Conservation (phyloP, 2,888 invertebrate genomes). For the Synergus laeviventris region DNA sequence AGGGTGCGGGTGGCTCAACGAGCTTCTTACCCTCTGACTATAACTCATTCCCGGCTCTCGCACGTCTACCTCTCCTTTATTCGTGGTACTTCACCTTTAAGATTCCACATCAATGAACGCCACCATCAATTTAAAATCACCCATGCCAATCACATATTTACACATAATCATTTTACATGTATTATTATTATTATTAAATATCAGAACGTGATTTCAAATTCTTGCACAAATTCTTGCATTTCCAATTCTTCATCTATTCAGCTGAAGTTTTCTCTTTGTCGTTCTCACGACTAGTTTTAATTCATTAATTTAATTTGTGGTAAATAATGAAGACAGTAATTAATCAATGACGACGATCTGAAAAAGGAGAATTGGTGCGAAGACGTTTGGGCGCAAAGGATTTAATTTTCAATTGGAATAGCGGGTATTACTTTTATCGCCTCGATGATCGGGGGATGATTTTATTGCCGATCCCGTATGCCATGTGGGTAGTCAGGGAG, state of each 20-base stretch:
- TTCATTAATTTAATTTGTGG: no score
- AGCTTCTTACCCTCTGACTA: conserved; percentile 19
- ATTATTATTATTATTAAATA: background rate
- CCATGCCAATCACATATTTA: background rate
- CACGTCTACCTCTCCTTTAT: conserved; percentile 1
- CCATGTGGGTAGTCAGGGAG: conserved; percentile 65
- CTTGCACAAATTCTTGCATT: background rate
- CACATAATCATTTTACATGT: background rate
- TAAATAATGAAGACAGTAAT: background rate
- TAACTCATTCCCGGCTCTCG: conserved; percentile 15
- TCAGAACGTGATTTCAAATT: background rate
- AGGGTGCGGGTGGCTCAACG: conserved; percentile 10
- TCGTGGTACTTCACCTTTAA: conserved; percentile 30
- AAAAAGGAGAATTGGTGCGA: no score
- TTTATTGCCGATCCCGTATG: conserved; percentile 72
- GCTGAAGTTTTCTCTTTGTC: no score
- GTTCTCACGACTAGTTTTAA: no score
- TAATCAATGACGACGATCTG: background rate
- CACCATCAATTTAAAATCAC: background rate
- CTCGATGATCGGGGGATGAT: conserved; percentile 69
- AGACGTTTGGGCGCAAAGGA: conserved; percentile 9
- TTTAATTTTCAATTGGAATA: conserved; percentile 58
- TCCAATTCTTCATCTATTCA: no score
- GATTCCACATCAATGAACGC: conserved; percentile 31
- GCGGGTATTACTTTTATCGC: conserved; percentile 62